Conservation (phyloP, 2,888 invertebrate species). For the Cerceris rybyensis region DNA sequence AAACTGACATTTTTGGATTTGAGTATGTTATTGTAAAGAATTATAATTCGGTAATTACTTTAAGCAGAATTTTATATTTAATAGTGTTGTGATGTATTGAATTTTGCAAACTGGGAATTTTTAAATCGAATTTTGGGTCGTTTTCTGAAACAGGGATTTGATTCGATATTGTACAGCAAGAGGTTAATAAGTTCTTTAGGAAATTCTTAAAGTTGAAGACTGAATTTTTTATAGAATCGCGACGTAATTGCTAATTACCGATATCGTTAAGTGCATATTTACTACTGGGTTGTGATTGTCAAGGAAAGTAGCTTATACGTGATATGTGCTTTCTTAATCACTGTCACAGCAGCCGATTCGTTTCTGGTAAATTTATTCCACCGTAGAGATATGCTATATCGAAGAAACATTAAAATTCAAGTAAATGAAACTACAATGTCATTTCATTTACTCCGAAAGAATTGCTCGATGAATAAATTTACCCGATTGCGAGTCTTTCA, state of each 20-base stretch:
- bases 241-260: background rate
- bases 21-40: too few relatives aligned
- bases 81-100: too few relatives aligned
- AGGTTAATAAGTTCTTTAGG: too few relatives aligned
- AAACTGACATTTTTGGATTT: too few relatives aligned
- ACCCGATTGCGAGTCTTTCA: constrained; percentile 39
- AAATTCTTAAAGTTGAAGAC: too few relatives aligned
- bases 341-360: constrained; percentile 46
- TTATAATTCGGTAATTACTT: too few relatives aligned
- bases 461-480: constrained; percentile 40
- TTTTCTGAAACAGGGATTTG: background rate
- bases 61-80: too few relatives aligned
- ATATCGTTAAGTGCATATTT: constrained; percentile 28
- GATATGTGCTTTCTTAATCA: constrained; percentile 42
- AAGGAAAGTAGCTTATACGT: constrained; percentile 9
- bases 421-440: background rate
- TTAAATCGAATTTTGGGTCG: too few relatives aligned
- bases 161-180: too few relatives aligned
- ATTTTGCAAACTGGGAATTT: too few relatives aligned
- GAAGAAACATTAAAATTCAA: constrained; percentile 7
- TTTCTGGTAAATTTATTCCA: constrained; percentile 49
- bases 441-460: background rate
- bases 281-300: background rate
- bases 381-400: background rate
- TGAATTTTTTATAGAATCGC: too few relatives aligned